phyloP scores from a whole-genome alignment of 2,113 vertebrate genomes.

The Asarcornis scutulata region DNA sequence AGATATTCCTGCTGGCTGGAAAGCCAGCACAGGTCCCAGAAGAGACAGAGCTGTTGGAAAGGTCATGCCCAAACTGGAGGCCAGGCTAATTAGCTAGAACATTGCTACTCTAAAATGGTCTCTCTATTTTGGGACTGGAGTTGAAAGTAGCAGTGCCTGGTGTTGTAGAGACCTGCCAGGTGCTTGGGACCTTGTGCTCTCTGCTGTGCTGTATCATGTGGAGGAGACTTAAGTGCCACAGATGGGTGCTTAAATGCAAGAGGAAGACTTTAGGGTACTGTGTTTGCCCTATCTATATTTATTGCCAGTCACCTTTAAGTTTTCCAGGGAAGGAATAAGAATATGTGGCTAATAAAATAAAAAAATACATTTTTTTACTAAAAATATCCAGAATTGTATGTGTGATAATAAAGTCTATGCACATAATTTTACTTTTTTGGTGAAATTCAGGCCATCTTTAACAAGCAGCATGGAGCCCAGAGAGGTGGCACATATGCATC shows the following conservation, averaged over 20 bases:
- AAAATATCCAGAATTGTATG: background rate
- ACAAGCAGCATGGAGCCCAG: background rate
- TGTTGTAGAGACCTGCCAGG: fast-evolving
- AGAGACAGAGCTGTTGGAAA: background rate
- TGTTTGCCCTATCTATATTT: background rate
- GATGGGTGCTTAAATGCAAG: background rate
- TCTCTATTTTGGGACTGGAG: background rate
- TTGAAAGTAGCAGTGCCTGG: background rate
- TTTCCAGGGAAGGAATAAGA: fast-evolving
- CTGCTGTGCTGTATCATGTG: fast-evolving
- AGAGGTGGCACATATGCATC: background rate
- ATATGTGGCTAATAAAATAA: background rate
- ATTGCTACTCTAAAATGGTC: background rate
- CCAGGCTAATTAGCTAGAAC: background rate
- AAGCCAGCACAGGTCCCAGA: background rate
- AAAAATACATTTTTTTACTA: background rate
- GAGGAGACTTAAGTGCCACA: background rate
- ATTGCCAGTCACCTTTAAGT: background rate
- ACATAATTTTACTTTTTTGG: background rate
- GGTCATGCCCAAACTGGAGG: background rate
- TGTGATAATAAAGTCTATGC: background rate
- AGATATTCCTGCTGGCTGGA: background rate
- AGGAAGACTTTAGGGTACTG: fast-evolving
- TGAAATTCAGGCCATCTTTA: background rate
- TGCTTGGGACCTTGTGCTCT: background rate